Conservation (phyloP, 1,140 invertebrate genomes). For the Carposina sasakii region DNA sequence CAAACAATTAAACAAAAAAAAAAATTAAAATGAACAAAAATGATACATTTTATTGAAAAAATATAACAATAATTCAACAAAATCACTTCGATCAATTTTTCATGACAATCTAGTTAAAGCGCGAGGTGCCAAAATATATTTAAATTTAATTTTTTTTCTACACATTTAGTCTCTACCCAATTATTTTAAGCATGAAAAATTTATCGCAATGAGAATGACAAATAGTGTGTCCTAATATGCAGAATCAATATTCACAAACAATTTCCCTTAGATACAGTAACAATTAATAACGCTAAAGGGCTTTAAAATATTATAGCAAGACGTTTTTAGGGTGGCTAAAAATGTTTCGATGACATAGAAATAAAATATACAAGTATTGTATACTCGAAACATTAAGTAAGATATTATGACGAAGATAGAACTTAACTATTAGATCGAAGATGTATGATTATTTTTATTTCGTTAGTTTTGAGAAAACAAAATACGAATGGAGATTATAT, state of each 20-base stretch:
- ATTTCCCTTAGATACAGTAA: constrained; percentile 8
- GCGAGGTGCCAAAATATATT: too few relatives aligned
- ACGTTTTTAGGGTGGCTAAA: too few relatives aligned
- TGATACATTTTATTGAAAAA: constrained; percentile 42
- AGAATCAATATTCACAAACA: constrained; percentile 19
- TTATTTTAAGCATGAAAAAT: constrained; percentile 14
- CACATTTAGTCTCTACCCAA: not conserved
- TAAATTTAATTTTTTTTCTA: too few relatives aligned
- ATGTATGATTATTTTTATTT: too few relatives aligned
- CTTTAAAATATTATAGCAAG: too few relatives aligned
- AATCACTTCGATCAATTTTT: constrained; percentile 19
- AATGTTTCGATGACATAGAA: too few relatives aligned
- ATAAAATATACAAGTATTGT: too few relatives aligned
- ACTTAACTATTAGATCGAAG: too few relatives aligned
- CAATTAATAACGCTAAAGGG: not conserved
- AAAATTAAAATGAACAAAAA: constrained; percentile 60
- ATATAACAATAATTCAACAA: constrained; percentile 19
- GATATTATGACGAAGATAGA: too few relatives aligned
- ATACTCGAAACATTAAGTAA: too few relatives aligned
- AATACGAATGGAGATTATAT: too few relatives aligned
- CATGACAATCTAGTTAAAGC: not conserved
- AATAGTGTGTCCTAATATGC: constrained; percentile 12
- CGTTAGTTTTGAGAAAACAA: too few relatives aligned
- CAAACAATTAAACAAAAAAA: constrained; percentile 67
- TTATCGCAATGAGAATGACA: constrained; percentile 11